Evolutionary conservation across 1,140 invertebrate genomes (phyloP), one percentile per base, ranked within the genome.

Genomic region (Conus betulinus): DNA sequence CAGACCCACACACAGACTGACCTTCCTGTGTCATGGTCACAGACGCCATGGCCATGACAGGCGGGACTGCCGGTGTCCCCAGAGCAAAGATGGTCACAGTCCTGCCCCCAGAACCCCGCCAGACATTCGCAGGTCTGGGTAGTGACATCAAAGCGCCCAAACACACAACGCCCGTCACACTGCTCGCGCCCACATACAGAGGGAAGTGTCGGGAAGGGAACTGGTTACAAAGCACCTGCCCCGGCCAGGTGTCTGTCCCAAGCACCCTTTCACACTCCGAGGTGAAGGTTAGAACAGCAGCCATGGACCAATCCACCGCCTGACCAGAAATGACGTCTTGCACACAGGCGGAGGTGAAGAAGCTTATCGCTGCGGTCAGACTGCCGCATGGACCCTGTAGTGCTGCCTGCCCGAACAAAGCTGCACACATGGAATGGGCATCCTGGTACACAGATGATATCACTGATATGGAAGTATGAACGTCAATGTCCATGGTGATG

Each of bases 41-140:
- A 92, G 17, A 52, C 82, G 25, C 92, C 92, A 60, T 92, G 90
- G 55, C 88, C 87, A 83, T 90, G 84, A 79, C 92, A 92, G 13
- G 85, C 15, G 5, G 85, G 87, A 17, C 88, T 90, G 10, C 74
- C 55, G 4, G 53, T 23, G 17, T 88, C 88, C 25, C 90, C 90
- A n/a, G 91, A 87, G 55, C 92, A 92, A 27, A 74, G 81, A 57
- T 91, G 27, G 83, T 90, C 88, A 84, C 92, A 92, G 10, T 17
- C 39, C 23, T 60, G 76, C 25, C 91, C 91, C 89, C 90, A 92
- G n/a, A 82, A 91, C 3, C 91, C 91, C 13, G 51, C 87, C n/a
- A 88, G 57, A 87, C 92, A 92, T 27, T 84, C 23, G 84, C 92
- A 92, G 17, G 55, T 53, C 25, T 88, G 63, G 15, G 87, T 71